Percentiles rank a stretch among this genome's conserved stretches.
These are phyloP conservation scores for Protobothrops flavoviridis DNA, from an alignment of 2,113 vertebrate genomes.

Conservation along the genomic window DNA sequence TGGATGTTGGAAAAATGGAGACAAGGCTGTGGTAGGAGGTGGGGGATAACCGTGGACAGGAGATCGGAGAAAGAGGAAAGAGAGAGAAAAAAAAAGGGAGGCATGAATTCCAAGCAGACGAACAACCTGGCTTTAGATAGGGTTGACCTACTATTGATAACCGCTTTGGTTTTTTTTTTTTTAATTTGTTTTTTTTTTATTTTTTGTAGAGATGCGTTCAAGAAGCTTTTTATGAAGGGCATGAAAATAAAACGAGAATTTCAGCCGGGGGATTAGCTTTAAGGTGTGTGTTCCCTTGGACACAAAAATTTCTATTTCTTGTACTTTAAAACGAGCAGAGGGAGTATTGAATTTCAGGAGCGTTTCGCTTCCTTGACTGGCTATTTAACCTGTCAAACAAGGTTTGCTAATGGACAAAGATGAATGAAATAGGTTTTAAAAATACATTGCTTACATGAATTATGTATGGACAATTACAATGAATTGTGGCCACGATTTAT, in stretches of 20 bases:
- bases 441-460: neutral
- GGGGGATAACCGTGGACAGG: neutral
- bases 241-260: neutral
- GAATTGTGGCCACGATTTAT: neutral
- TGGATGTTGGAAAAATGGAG: conserved; percentile 83
- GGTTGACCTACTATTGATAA: neutral
- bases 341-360: neutral
- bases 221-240: no score
- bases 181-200: neutral
- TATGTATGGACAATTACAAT: neutral
- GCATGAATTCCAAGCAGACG: neutral
- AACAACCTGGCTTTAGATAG: neutral
- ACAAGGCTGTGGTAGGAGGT: conserved; percentile 72
- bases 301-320: neutral
- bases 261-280: neutral
- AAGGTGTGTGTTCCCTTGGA: neutral
- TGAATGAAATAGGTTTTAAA: neutral
- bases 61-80: neutral
- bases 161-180: neutral
- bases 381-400: neutral
- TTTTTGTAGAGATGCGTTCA: neutral
- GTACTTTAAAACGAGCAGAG: neutral
- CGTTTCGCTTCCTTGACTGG: neutral
- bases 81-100: neutral
- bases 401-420: neutral